Conservation (phyloP, 2,888 invertebrate genomes). For the Apamea monoglypha region DNA sequence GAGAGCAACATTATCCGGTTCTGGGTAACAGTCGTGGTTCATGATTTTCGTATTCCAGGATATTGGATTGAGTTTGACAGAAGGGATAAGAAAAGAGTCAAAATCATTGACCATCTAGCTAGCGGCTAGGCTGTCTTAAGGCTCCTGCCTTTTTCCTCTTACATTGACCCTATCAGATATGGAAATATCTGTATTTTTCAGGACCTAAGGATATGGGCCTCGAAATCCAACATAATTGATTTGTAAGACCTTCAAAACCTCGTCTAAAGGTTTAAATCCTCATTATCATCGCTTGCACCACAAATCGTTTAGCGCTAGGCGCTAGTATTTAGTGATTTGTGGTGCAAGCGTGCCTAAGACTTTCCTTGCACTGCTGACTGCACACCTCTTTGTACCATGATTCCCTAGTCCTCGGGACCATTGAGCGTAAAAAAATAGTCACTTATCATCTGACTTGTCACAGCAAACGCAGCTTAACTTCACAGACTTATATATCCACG, state of each 20-base stretch:
- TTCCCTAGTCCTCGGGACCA: neutral
- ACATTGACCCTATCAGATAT: neutral
- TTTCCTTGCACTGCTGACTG: neutral
- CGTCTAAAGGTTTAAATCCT: too few relatives aligned
- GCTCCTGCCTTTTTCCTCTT: too few relatives aligned
- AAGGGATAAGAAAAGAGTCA: neutral
- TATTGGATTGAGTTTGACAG: neutral
- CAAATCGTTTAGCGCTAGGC: neutral
- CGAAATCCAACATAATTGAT: neutral
- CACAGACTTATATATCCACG: neutral
- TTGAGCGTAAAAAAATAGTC: neutral
- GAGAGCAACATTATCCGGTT: slow-evolving; percentile 50
- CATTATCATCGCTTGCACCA: neutral
- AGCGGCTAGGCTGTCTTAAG: neutral
- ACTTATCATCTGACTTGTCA: neutral
- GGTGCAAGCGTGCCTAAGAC: too few relatives aligned
- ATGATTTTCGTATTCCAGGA: neutral
- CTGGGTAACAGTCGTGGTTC: slow-evolving; percentile 43
- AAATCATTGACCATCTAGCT: neutral
- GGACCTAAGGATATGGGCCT: neutral
- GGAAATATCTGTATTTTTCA: neutral
- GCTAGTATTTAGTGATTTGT: neutral
- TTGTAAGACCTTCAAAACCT: neutral
- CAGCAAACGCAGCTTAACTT: neutral
- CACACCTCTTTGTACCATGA: neutral